A percentile compares a stretch with the other conserved stretches of the same genome.
Evolutionary conservation across 2,888 invertebrate genomes (phyloP).

Genomic region (Cosmorhoe ocellata): DNA sequence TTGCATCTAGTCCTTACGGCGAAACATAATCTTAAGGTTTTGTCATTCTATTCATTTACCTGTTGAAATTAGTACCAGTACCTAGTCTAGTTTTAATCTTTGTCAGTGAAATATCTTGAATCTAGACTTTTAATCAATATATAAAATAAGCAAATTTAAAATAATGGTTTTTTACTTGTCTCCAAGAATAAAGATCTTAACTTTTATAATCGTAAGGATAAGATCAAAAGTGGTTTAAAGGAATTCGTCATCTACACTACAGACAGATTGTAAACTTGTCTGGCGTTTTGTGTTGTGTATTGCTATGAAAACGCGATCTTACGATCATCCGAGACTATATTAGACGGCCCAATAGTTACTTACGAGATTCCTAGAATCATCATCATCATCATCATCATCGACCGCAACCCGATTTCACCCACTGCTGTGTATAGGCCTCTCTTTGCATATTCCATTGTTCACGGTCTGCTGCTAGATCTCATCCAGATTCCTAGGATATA

Average conservation of each 20-base stretch:
- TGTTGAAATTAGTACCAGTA: background rate
- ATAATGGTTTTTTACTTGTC: too few relatives aligned
- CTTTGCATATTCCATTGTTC: too few relatives aligned
- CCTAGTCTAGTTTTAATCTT: constrained; percentile 2
- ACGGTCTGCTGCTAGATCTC: too few relatives aligned
- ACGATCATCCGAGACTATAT: background rate
- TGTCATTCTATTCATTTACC: background rate
- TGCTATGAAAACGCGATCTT: constrained; percentile 9
- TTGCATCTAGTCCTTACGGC: constrained; percentile 15
- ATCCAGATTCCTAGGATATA: too few relatives aligned
- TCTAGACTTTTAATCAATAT: constrained; percentile 1
- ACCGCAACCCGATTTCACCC: too few relatives aligned
- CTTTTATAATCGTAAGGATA: background rate
- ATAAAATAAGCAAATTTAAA: background rate
- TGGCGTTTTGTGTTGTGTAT: background rate
- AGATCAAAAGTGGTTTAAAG: constrained; percentile 5
- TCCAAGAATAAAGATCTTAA: too few relatives aligned
- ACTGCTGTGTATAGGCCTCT: too few relatives aligned
- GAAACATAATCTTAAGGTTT: constrained; percentile 7
- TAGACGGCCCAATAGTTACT: background rate
- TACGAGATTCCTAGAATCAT: constrained; percentile 1
- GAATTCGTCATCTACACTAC: background rate
- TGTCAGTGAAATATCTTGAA: background rate
- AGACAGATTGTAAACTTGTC: background rate
- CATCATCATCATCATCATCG: too few relatives aligned